These are phyloP conservation scores for Stomatorhinus ivindoensis DNA, from an alignment of 2,113 vertebrate genomes.

Conservation along the genomic window DNA sequence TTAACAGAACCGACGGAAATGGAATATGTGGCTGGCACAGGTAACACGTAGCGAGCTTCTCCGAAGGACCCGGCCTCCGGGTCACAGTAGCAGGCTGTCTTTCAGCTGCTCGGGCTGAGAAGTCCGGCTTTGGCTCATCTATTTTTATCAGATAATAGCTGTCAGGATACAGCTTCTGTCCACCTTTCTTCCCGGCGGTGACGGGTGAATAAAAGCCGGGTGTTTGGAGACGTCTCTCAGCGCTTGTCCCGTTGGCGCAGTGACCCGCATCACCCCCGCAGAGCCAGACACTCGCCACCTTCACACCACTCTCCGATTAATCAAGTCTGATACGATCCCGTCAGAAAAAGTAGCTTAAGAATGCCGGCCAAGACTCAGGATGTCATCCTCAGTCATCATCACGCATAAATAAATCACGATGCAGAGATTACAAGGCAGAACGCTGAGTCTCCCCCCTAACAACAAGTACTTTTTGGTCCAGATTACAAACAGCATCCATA, in stretches of 20 bases:
- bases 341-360: background rate
- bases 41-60: background rate
- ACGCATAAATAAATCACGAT: slow-evolving; percentile 42
- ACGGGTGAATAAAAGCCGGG: background rate
- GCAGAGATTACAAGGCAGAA: slow-evolving; percentile 15
- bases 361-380: background rate
- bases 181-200: background rate
- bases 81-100: background rate
- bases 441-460: slow-evolving; percentile 28
- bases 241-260: background rate
- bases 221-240: background rate
- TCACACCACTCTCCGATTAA: background rate
- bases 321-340: background rate
- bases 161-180: background rate
- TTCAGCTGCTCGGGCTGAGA: background rate
- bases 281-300: background rate
- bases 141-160: slow-evolving; percentile 6
- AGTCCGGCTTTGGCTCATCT: background rate
- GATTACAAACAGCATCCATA: slow-evolving; percentile 19
- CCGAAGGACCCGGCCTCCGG: background rate
- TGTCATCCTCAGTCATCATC: slow-evolving; percentile 39
- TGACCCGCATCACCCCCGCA: background rate
- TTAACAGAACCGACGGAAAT: background rate
- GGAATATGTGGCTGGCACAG: background rate
- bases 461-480: slow-evolving; percentile 21